phyloP scores from a whole-genome alignment of 2,888 invertebrate species.

The Escarpia spicata region DNA sequence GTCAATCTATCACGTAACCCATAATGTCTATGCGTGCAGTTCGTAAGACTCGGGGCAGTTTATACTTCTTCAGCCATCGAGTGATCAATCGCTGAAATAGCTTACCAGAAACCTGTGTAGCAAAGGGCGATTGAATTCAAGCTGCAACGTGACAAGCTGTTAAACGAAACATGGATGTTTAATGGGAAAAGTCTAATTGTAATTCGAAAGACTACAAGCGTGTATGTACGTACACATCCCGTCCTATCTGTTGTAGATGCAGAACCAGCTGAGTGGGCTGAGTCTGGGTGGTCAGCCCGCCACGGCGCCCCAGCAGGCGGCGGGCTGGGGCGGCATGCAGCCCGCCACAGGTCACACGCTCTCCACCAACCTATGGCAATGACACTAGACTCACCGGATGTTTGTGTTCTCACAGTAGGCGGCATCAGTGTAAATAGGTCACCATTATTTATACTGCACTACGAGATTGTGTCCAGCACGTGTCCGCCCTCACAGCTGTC shows the following conservation, averaged over 20 bases:
- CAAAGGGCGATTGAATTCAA: too few relatives aligned
- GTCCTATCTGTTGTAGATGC: conserved; percentile 25
- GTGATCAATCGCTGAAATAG: too few relatives aligned
- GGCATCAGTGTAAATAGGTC: neutral
- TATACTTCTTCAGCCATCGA: too few relatives aligned
- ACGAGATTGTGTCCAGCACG: neutral
- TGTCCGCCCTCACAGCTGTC: neutral
- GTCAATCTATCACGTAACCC: too few relatives aligned
- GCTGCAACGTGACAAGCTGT: too few relatives aligned
- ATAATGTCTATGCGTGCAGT: too few relatives aligned
- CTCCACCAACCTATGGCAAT: conserved; percentile 39
- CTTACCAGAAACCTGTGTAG: too few relatives aligned
- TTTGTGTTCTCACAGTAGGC: neutral
- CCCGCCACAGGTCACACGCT: conserved; percentile 32
- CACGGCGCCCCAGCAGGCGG: neutral
- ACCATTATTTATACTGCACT: neutral
- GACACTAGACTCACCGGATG: conserved; percentile 23
- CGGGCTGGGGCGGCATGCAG: conserved; percentile 26
- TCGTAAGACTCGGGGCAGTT: too few relatives aligned
- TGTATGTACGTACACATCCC: neutral
- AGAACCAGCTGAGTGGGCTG: conserved; percentile 35
- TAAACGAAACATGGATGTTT: too few relatives aligned
- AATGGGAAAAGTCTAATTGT: too few relatives aligned
- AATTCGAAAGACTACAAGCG: neutral
- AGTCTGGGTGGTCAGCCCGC: conserved; percentile 25